Evolutionary conservation across 2,113 vertebrate genomes (phyloP), one percentile per base, ranked within the genome.

Genomic region (Patagioenas fasciata): DNA sequence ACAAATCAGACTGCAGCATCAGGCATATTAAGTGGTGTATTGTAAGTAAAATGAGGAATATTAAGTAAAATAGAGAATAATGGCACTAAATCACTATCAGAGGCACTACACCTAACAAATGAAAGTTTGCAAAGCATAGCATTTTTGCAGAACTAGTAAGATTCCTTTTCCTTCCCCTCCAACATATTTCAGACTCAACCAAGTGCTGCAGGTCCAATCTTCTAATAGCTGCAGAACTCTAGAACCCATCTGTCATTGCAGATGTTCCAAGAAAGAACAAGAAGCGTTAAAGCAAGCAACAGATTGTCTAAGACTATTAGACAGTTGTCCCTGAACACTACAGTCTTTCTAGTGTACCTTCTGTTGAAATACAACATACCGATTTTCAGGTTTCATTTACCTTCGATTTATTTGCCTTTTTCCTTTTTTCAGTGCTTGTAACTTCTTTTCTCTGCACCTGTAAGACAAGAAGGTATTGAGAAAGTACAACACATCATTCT

Each of bases 391-490:
- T 92, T 94, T 78, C 70, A 80, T 91, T 96, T 98, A 99, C 99
- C 99, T 99, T 99, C 26, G 99, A 99, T 94, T 99, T 99, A 88
- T 67, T 98, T 57, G 98, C 20, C 80, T 99, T 99, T 96, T 99
- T 99, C 96, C 98, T 99, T 98, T 99, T 99, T 82, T 99, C 99
- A 64, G 66, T 74, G 79, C 97, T 95, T 31, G 69, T 47, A 77
- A 92, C 32, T 38, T 99, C 99, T 81, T 98, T 98, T 91, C 98
- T 99, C 96, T 99, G 99, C 28, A 99, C 98, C 99, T 99, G 91
- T 20, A 94, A 81, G 12, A 78, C 15, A 95, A 79, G 9, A 66
- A 54, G 9, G 9, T n/a, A 81, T 88, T 95, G 60, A 84, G 25
- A 50, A 78, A 54, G 40, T 26, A 28, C 15, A 88, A n/a, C 15